Conservation (phyloP, 2,113 vertebrate genomes). For the Ochotona princeps region DNA sequence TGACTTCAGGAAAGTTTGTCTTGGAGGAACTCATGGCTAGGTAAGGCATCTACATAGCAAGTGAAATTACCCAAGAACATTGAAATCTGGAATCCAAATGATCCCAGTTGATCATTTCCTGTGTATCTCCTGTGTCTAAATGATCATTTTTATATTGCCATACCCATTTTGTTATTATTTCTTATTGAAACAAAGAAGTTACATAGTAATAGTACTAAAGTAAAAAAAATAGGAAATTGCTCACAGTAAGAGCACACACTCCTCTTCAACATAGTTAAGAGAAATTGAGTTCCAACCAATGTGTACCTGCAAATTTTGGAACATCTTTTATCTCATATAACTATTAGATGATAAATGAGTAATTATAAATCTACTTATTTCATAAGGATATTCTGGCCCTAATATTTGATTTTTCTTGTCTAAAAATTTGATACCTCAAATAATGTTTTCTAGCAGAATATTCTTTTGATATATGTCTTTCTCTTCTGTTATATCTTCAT, state of each 20-base stretch:
- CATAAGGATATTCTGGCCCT: not conserved
- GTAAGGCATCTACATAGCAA: not conserved
- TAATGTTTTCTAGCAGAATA: not conserved
- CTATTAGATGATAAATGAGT: not conserved
- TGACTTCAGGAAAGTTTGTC: not conserved
- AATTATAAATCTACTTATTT: slow-evolving; percentile 24
- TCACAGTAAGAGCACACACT: not conserved
- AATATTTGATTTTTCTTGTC: not conserved
- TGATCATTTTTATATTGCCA: not conserved
- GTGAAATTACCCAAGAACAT: not conserved
- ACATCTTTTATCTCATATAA: not conserved
- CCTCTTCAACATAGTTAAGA: not conserved
- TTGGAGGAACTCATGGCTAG: not conserved
- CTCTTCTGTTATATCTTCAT: not conserved
- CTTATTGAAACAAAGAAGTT: not conserved
- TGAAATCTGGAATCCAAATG: not conserved
- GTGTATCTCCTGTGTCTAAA: not conserved
- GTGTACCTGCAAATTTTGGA: slow-evolving; percentile 13
- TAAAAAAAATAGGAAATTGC: slow-evolving; percentile 36
- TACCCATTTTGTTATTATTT: not conserved
- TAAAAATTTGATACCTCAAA: slow-evolving; percentile 11
- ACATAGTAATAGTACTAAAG: not conserved
- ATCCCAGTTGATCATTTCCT: not conserved
- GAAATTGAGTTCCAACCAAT: not conserved
- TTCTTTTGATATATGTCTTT: not conserved